Base-by-base conservation (phyloP, 1,140 invertebrate genomes). In the Meloidogyne floridensis region DNA sequence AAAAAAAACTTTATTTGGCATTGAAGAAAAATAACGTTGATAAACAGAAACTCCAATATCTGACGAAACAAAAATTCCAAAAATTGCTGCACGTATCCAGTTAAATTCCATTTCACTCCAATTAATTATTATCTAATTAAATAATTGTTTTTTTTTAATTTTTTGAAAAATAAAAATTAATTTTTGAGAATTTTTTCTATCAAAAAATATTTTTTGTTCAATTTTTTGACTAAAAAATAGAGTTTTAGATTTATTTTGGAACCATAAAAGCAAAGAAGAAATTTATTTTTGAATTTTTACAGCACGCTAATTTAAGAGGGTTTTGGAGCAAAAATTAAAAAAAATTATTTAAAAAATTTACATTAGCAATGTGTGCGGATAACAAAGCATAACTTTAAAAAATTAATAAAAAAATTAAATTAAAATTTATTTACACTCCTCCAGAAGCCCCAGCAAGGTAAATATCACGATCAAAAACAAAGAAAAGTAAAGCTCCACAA, bases 321-420 rank as follows among this genome's bases (percentile, higher is more conserved):
- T 47, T 47, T 47, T 47, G 5, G 47, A 1, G 47, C 2, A 47
- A 1, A 47, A 47, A 8, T 1, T 47, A 4, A 47, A 47, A 47
- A 47, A 47, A 47, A 47, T 6, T 47, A 47, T 47, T 47, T 8
- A 1, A 47, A 47, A 47, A 32, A 32, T n/a, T 65, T 65, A 98
- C 94, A 32, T 95, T 96, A 15, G 97, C 95, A 71, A 98, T 92
- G 90, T 99, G 96, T 13, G 96, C 96, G 0, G 96, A 94, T 32
- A 98, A 95, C 7, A 98, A 87, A 6, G 96, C 95, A 91, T 98
- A 98, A 0, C 77, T 32, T 32, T 79, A 53, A 47, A 78, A 78
- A n/a, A 70, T 47, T 13, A 42, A 32, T 13, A 4, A 15, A 15
- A 20, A 72, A 71, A 15, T 11, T 9, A 32, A 10, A 71, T 13